A percentile compares a stretch with the other conserved stretches of the same genome.
These are phyloP conservation scores for Cistogaster globosa DNA, from an alignment of 2,888 invertebrate species.

Conservation along the genomic window DNA sequence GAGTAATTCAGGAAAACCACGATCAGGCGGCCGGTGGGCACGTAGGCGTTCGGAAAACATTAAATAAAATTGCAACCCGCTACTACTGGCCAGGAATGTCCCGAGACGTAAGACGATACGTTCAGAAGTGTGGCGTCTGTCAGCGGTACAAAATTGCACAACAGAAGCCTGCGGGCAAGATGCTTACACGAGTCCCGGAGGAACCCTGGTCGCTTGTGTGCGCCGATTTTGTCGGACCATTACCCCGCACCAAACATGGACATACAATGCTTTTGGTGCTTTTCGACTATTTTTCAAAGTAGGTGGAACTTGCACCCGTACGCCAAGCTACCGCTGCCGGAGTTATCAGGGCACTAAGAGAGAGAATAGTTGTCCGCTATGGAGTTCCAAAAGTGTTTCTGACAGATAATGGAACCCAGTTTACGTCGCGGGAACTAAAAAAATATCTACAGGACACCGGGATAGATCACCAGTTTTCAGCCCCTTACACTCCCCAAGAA, in stretches of 20 bases:
- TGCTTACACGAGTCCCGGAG: not conserved
- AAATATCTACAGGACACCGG: not conserved
- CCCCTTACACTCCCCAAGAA: slow-evolving; percentile 16
- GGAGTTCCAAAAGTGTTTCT: too few species aligned
- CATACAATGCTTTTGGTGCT: not conserved
- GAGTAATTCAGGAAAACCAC: not conserved
- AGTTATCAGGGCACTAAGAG: not conserved
- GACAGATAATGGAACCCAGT: too few species aligned
- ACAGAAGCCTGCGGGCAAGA: not conserved
- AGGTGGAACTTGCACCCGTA: not conserved
- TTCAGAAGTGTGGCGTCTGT: not conserved
- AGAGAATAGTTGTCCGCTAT: too few species aligned
- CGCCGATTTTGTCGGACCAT: not conserved
- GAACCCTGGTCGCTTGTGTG: not conserved
- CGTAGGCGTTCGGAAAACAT: too few species aligned
- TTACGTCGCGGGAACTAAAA: too few species aligned
- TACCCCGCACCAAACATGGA: not conserved
- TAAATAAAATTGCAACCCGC: not conserved
- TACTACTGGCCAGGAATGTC: not conserved
- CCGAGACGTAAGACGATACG: not conserved
- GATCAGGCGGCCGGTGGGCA: not conserved
- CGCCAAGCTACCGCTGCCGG: not conserved
- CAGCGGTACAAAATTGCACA: not conserved
- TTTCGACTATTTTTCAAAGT: not conserved
- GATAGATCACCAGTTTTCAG: slow-evolving; percentile 1